These are phyloP conservation scores for Xerus inauris DNA, from an alignment of 2,113 vertebrate genomes.

Conservation along the genomic window DNA sequence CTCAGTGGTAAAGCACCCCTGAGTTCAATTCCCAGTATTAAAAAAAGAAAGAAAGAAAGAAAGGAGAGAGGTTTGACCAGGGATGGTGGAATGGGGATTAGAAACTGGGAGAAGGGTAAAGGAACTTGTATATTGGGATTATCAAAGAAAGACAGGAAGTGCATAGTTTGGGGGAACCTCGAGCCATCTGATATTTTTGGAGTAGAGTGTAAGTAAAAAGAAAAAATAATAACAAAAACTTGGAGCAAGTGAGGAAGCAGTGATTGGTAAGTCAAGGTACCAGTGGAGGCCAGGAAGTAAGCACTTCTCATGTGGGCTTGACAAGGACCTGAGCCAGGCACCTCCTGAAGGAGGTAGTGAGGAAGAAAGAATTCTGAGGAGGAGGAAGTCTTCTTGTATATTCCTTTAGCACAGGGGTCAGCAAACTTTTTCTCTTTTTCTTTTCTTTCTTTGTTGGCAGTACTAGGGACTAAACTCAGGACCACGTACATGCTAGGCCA, in stretches of 20 bases:
- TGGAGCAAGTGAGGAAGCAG: background rate
- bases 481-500: no score
- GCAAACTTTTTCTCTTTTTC: background rate
- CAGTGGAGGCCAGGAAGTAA: background rate
- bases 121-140: background rate
- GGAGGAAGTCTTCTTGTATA: background rate
- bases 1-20: background rate
- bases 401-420: background rate
- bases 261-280: background rate
- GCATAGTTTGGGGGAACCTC: no score
- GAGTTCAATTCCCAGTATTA: background rate
- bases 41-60: no score
- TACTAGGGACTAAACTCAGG: no score
- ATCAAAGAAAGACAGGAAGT: background rate
- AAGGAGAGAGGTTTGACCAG: background rate
- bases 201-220: background rate
- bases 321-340: background rate
- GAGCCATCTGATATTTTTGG: background rate
- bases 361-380: background rate
- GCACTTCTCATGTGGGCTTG: accelerated
- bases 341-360: background rate
- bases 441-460: no score
- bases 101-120: background rate
- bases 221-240: background rate
- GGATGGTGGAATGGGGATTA: background rate